Base-by-base conservation (phyloP, 2,797 vertebrate species). In the Xiphorhynchus erythropygius region DNA sequence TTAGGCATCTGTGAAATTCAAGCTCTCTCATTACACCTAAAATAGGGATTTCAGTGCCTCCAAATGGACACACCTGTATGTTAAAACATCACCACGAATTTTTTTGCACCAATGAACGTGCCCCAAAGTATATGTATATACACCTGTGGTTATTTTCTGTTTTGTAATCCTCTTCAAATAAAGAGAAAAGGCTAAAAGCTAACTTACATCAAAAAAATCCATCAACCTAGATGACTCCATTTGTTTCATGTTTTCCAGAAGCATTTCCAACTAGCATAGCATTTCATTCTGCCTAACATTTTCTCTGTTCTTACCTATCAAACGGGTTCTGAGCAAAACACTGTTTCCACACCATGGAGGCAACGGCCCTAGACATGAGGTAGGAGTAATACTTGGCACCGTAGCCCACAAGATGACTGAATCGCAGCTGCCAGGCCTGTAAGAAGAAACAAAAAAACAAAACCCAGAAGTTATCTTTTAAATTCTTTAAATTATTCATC, bases 321-420 rank as follows among this genome's bases (percentile, higher is more conserved):
- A 99, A 98, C 0, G 99, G 99, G 91, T 99, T 98, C 95, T 98
- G 98, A 81, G 98, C 87, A 92, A 99, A 99, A 95, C 99, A 99
- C 80, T 99, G 98, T 75, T 98, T 99, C 99, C 99, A 99, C 83
- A 99, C 98, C 99, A 99, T 99, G 30, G 99, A 99, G 9, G 99
- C 99, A 74, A 99, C 99, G 1, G 99, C 99, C 42, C 99, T 97
- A 89, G 99, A 99, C 99, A 99, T 99, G 91, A 99, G 98, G 97
- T 99, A 99, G 41, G 99, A 99, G 96, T 99, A 99, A 59, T 99
- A 99, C 74, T 99, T 99, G 90, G 99, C 99, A 30, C 99, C 99
- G 0, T 99, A 99, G 83, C 99, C 99, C 80, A 99, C 98, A 0
- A 99, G 99, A 96, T 99, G 99, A 97, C 99, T 99, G 98, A 99